A percentile compares a stretch with the other conserved stretches of the same genome.
Evolutionary conservation across 1,140 invertebrate species (phyloP).

Genomic region (Diploscapter pachys): DNA sequence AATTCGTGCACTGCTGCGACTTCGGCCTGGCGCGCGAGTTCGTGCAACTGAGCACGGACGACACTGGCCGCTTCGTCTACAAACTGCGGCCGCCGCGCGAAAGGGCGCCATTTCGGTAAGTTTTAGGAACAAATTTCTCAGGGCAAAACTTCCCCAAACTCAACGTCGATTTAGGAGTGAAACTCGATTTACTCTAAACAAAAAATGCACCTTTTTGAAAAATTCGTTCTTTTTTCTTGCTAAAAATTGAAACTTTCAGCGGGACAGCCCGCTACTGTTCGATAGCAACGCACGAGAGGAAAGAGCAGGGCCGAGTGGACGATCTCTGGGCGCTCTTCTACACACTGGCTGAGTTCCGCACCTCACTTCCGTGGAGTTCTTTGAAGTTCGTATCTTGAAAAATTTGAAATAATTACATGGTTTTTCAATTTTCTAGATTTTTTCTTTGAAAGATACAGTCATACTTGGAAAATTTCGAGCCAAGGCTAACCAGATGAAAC

Average conservation of each 20-base stretch:
- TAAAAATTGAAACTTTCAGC: constrained; percentile 60
- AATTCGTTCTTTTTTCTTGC: not conserved
- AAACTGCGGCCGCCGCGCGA: constrained; percentile 87
- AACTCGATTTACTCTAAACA: too few species aligned
- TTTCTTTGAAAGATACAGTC: too few species aligned
- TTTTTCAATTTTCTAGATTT: not conserved
- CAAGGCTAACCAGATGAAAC: not conserved
- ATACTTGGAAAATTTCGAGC: not conserved
- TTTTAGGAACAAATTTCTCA: not conserved
- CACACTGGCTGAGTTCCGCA: constrained; percentile 6
- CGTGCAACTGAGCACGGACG: constrained; percentile 56
- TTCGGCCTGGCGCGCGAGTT: constrained; percentile 96
- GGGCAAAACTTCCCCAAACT: too few species aligned
- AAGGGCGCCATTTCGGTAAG: constrained; percentile 67
- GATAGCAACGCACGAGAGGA: constrained; percentile 95
- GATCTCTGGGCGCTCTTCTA: constrained; percentile 74
- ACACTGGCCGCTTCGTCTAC: constrained; percentile 69
- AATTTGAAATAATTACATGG: too few species aligned
- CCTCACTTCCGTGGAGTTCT: constrained; percentile 14
- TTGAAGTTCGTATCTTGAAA: too few species aligned
- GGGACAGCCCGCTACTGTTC: constrained; percentile 97
- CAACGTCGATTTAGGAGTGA: too few species aligned
- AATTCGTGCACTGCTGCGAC: constrained; percentile 91
- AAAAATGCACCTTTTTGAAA: too few species aligned
- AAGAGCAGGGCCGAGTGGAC: constrained; percentile 68